Percentiles rank a stretch among this genome's conserved stretches.
Evolutionary conservation across 2,888 invertebrate species (phyloP).

Genomic region (Meteorus cinctellus): DNA sequence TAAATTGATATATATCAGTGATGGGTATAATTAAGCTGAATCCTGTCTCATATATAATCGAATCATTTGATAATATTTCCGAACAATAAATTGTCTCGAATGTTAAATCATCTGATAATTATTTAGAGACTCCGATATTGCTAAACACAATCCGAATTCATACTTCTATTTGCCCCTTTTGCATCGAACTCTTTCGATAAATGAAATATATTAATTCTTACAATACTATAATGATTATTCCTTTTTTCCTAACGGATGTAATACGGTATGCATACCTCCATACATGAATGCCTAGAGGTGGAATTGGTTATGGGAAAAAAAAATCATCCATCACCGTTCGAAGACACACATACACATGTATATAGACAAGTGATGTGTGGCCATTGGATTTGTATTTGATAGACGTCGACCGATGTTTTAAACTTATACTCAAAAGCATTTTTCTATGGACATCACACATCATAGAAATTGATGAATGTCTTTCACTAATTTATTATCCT

Average conservation of each 20-base stretch:
- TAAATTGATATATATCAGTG: no score
- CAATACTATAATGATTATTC: background rate
- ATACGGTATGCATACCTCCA: slow-evolving; percentile 2
- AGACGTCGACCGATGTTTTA: slow-evolving; percentile 56
- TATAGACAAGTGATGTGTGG: slow-evolving; percentile 33
- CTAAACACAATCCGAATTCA: no score
- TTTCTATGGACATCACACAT: slow-evolving; percentile 56
- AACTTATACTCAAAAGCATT: slow-evolving; percentile 39
- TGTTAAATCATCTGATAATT: no score
- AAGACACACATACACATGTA: slow-evolving; percentile 61
- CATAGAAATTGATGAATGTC: slow-evolving; percentile 71
- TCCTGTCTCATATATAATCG: no score
- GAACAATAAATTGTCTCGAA: no score
- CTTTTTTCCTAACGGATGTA: slow-evolving; percentile 11
- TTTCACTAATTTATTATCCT: slow-evolving; percentile 71
- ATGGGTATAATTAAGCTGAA: no score
- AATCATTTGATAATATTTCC: no score
- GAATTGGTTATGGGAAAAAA: slow-evolving; percentile 52
- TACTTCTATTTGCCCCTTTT: no score
- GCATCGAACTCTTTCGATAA: background rate
- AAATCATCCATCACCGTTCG: slow-evolving; percentile 71
- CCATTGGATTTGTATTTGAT: slow-evolving; percentile 55
- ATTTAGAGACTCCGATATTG: no score
- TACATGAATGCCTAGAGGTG: slow-evolving; percentile 22
- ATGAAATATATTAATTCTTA: background rate